Conservation (phyloP, 37 sponge, comb jelly and placozoan species). For the Halisarca cf. caerulea region DNA sequence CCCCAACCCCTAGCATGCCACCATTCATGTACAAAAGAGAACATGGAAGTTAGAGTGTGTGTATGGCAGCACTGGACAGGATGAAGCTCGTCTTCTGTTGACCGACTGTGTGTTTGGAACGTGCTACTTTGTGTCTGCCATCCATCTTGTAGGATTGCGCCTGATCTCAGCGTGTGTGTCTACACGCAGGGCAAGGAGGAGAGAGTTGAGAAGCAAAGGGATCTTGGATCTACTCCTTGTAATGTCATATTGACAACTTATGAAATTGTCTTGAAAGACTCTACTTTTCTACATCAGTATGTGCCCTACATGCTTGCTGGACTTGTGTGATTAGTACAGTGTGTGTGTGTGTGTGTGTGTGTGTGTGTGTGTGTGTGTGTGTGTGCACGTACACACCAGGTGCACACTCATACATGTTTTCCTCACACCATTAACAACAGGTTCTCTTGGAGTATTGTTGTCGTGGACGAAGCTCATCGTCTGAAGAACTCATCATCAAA, state of each 20-base stretch:
- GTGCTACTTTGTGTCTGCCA: too few relatives aligned
- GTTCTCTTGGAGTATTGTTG: slow-evolving; percentile 57
- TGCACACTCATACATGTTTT: too few relatives aligned
- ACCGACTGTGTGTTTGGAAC: too few relatives aligned
- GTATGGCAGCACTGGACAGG: too few relatives aligned
- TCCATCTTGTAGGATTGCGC: slow-evolving; percentile 37
- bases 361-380: neutral
- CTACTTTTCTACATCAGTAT: slow-evolving; percentile 52
- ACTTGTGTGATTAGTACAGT: neutral
- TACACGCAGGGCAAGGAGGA: slow-evolving; percentile 58
- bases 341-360: neutral
- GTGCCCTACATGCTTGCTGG: neutral
- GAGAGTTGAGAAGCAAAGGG: slow-evolving; percentile 28
- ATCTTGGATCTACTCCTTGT: slow-evolving; percentile 42
- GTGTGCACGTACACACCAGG: neutral
- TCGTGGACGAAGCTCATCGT: slow-evolving; percentile 84
- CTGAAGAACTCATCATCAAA: slow-evolving; percentile 74
- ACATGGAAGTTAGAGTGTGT: too few relatives aligned
- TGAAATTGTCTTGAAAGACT: slow-evolving; percentile 65
- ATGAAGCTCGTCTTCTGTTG: too few relatives aligned
- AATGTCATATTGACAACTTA: slow-evolving; percentile 63
- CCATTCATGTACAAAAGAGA: too few relatives aligned
- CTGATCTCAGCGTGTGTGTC: slow-evolving; percentile 40
- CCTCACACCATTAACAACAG: neutral
- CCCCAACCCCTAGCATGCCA: too few relatives aligned